These are phyloP conservation scores for Epirrhoe alternata DNA, from an alignment of 2,888 invertebrate genomes.

Conservation along the genomic window DNA sequence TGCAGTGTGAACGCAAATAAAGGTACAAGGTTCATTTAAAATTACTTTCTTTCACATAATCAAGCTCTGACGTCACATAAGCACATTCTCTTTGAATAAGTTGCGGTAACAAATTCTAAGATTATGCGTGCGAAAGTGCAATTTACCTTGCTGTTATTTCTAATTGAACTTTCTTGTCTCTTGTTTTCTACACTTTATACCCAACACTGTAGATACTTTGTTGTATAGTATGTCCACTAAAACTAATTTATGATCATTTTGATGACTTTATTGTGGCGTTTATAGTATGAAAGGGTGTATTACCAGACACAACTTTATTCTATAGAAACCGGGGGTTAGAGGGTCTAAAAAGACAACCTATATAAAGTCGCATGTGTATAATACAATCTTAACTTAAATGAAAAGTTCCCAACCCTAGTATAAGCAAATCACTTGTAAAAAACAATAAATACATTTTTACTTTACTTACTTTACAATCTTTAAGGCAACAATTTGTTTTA, in stretches of 20 bases:
- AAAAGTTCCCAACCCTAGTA: too few relatives aligned
- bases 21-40: slow-evolving; percentile 20
- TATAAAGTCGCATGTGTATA: too few relatives aligned
- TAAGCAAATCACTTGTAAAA: too few relatives aligned
- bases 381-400: too few relatives aligned
- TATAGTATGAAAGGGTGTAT: not conserved
- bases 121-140: slow-evolving; percentile 48
- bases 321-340: not conserved
- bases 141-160: slow-evolving; percentile 39
- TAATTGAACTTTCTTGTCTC: slow-evolving; percentile 46
- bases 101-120: slow-evolving; percentile 43
- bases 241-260: not conserved
- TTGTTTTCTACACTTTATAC: slow-evolving; percentile 35
- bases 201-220: slow-evolving; percentile 21
- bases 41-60: slow-evolving; percentile 40
- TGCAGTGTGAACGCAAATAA: slow-evolving; percentile 4
- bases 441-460: too few relatives aligned
- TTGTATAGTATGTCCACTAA: slow-evolving; percentile 16
- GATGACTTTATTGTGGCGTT: not conserved
- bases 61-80: slow-evolving; percentile 38
- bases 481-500: too few relatives aligned
- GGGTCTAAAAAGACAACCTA: too few relatives aligned
- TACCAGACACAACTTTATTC: not conserved
- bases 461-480: too few relatives aligned
- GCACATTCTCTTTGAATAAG: slow-evolving; percentile 38